phyloP scores from a whole-genome alignment of 2,888 invertebrate species.

The Euclidia mi region DNA sequence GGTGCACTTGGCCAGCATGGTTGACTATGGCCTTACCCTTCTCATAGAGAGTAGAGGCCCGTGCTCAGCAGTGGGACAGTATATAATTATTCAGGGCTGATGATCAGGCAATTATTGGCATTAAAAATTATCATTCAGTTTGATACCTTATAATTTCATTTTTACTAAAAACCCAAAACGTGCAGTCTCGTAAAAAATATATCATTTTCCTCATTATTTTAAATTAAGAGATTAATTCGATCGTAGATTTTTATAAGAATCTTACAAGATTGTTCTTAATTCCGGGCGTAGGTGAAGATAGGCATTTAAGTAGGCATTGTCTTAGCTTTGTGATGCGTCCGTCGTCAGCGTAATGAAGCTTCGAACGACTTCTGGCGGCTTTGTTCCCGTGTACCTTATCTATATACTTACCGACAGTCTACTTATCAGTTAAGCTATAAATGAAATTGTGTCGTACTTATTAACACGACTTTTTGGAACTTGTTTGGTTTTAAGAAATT shows the following conservation, averaged over 20 bases:
- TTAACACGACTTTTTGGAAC: slow-evolving; percentile 7
- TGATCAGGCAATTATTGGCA: no score
- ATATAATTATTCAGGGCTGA: no score
- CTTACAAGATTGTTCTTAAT: slow-evolving; percentile 38
- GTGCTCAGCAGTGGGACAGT: no score
- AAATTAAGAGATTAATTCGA: slow-evolving; percentile 13
- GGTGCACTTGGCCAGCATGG: no score
- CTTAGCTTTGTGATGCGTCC: slow-evolving; percentile 51
- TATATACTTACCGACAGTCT: slow-evolving; percentile 24
- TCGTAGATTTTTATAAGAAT: slow-evolving; percentile 17
- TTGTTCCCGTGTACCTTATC: slow-evolving; percentile 48
- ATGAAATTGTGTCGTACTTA: slow-evolving; percentile 8
- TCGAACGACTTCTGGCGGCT: slow-evolving; percentile 45
- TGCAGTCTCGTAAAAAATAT: background rate
- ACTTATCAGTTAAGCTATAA: slow-evolving; percentile 20
- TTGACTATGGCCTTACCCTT: no score
- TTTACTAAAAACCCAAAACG: no score
- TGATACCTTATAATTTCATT: no score
- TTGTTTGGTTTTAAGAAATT: slow-evolving; percentile 5
- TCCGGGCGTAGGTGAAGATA: slow-evolving; percentile 34
- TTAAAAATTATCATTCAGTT: no score
- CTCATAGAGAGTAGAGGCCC: no score
- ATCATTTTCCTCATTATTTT: background rate
- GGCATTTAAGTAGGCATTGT: slow-evolving; percentile 52
- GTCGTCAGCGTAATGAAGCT: slow-evolving; percentile 53